These are phyloP conservation scores for Cacoxenus indagator DNA, from an alignment of 2,888 invertebrate genomes.

Conservation along the genomic window DNA sequence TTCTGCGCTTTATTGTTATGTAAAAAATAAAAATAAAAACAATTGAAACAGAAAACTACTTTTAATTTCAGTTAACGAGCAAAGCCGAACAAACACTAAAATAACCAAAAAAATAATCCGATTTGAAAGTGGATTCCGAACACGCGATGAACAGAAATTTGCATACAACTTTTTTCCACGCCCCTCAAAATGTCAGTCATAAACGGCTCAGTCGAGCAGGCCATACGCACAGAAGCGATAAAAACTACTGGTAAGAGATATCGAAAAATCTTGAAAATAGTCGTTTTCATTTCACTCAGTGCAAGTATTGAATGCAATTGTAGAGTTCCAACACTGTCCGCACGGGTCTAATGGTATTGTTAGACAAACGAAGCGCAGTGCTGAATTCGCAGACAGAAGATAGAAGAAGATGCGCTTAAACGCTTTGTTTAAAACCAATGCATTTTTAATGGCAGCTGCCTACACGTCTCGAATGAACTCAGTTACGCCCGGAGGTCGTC, in stretches of 20 bases:
- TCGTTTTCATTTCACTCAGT: slow-evolving; percentile 41
- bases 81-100: background rate
- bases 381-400: background rate
- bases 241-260: no score
- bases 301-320: background rate
- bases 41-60: slow-evolving; percentile 49
- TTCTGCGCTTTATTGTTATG: slow-evolving; percentile 42
- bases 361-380: background rate
- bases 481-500: no score
- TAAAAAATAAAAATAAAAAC: slow-evolving; percentile 38
- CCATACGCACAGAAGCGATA: background rate
- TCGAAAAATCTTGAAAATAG: background rate
- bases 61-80: slow-evolving; percentile 48
- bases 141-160: slow-evolving; percentile 36
- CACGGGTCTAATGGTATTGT: no score
- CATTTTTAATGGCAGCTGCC: no score
- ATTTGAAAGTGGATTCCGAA: slow-evolving; percentile 34
- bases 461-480: no score
- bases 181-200: slow-evolving; percentile 18
- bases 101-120: slow-evolving; percentile 53
- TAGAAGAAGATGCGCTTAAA: slow-evolving; percentile 5
- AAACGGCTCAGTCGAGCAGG: background rate
- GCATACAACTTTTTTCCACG: slow-evolving; percentile 38
- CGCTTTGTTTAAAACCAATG: background rate
- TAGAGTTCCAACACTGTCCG: background rate